Conservation (phyloP, 2,888 invertebrate species). For the Leptinotarsa rubiginosa region DNA sequence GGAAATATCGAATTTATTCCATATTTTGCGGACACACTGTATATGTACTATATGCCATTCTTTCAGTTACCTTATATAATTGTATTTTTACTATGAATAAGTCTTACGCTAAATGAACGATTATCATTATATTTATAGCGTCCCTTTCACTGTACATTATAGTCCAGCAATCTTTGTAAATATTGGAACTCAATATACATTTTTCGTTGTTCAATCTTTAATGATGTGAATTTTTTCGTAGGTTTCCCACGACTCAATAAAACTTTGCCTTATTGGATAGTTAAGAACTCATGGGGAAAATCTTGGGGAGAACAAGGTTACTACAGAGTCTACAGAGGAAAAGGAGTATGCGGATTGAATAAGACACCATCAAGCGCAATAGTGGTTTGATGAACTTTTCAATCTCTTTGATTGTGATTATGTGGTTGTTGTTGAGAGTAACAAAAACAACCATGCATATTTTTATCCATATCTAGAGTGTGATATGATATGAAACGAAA, state of each 20-base stretch:
- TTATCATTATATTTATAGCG: no score
- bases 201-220: not conserved
- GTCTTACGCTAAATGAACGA: no score
- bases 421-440: not conserved
- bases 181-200: no score
- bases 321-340: slow-evolving; percentile 93
- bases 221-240: slow-evolving; percentile 62
- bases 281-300: slow-evolving; percentile 95
- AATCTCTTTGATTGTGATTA: not conserved
- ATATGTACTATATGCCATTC: no score
- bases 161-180: no score
- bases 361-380: slow-evolving; percentile 90
- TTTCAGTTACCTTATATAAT: no score
- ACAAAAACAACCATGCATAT: not conserved
- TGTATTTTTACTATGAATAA: no score
- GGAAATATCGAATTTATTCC: no score
- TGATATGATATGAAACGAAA: not conserved
- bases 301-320: slow-evolving; percentile 96
- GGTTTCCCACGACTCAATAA: slow-evolving; percentile 86
- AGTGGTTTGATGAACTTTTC: slow-evolving; percentile 61
- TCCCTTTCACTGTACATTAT: no score
- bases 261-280: slow-evolving; percentile 87
- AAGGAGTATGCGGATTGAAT: slow-evolving; percentile 94
- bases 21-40: no score
- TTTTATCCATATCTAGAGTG: not conserved